Evolutionary conservation across 2,888 invertebrate genomes (phyloP), one percentile per base, ranked within the genome.

Genomic region (Diaprepes abbreviatus): DNA sequence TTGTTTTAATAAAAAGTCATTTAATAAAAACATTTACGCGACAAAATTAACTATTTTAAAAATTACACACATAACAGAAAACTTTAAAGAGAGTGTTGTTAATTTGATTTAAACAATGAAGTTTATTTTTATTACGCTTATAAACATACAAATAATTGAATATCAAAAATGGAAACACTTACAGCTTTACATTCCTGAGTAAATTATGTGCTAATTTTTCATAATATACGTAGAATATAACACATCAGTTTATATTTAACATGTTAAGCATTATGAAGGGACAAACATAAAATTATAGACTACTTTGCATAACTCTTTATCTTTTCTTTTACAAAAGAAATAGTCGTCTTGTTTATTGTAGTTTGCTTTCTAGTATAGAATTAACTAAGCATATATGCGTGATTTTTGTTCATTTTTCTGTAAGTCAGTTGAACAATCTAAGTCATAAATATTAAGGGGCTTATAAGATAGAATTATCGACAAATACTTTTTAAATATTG

Each of bases 131-230:
- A 24, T 24, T 24, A 24, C 24, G 24, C 5, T 4, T 24, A 24
- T 35, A n/a, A 43, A 43, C 14, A 33, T 31, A 52, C 28, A 17
- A 33, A 1, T 19, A 54, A 54, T n/a, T 36, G 12, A 54, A 9
- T 45, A 45, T 19, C 28, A 24, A 36, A n/a, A 19, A 33, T 54
- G 17, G n/a, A 33, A 31, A 10, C 31, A 35, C 54, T 21, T 21
- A 55, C 1, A 6, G 12, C 16, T 14, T 38, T 55, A 55, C 21
- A 38, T 55, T 55, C 55, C 55, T 55, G 55, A 55, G 55, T 55
- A 55, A 16, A 35, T 19, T 54, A 38, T 55, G 55, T 55, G 55
- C 55, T 36, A 36, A 36, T 6, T 33, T 54, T n/a, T 54, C 3
- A 38, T 55, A 36, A 33, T 36, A 17, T 14, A 12, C 12, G 2